phyloP scores from a whole-genome alignment of 2,888 invertebrate genomes.

The Diogma glabrata region DNA sequence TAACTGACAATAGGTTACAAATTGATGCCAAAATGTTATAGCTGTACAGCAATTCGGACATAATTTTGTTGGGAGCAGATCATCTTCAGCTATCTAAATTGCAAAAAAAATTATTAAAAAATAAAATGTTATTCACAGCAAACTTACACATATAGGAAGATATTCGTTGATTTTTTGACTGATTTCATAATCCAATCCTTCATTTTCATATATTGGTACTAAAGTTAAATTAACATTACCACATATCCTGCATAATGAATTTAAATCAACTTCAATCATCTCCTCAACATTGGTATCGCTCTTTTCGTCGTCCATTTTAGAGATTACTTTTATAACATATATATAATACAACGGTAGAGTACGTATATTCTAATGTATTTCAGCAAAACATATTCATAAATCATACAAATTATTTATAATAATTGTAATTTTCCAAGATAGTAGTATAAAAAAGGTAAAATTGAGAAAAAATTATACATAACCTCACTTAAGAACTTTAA shows the following conservation, averaged over 20 bases:
- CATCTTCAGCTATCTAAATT: slow-evolving; percentile 11
- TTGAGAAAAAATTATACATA: too few species aligned
- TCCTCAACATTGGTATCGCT: slow-evolving; percentile 4
- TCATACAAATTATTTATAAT: too few species aligned
- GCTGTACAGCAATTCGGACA: slow-evolving; percentile 12
- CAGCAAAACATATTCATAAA: too few species aligned
- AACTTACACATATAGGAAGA: slow-evolving; percentile 47
- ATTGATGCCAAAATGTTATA: slow-evolving; percentile 12
- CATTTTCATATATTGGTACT: slow-evolving; percentile 50
- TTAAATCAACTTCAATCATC: slow-evolving; percentile 15
- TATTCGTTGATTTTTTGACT: slow-evolving; percentile 49
- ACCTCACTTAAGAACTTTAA: too few species aligned
- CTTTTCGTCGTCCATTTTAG: not conserved
- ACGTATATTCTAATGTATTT: too few species aligned
- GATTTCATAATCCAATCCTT: slow-evolving; percentile 47
- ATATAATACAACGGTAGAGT: too few species aligned
- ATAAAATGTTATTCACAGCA: not conserved
- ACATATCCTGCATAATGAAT: slow-evolving; percentile 42
- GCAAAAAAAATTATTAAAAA: not conserved
- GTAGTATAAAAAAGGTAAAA: too few species aligned
- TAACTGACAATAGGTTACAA: slow-evolving; percentile 12
- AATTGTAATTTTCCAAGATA: too few species aligned
- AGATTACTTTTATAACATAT: too few species aligned
- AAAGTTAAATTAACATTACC: slow-evolving; percentile 41
- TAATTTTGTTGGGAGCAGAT: slow-evolving; percentile 17